Conservation (phyloP, 2,113 vertebrate genomes). For the Chlorodrepanis virens region DNA sequence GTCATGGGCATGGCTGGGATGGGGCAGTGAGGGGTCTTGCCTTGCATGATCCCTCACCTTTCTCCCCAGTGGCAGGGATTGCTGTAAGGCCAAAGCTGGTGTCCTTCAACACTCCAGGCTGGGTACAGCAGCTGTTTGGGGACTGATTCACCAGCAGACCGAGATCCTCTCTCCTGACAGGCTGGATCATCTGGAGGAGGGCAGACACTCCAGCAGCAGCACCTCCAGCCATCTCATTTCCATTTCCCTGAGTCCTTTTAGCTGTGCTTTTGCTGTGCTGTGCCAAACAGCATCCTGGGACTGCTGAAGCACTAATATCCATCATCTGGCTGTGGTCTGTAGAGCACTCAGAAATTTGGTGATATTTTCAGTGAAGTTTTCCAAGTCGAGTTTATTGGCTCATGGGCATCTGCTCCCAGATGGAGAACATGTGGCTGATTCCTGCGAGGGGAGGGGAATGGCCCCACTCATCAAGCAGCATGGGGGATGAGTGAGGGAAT, state of each 20-base stretch:
- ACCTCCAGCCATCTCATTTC: constrained; percentile 20
- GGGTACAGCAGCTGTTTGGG: not conserved
- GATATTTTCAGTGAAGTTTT: constrained; percentile 45
- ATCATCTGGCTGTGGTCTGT: not conserved
- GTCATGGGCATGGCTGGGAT: not conserved
- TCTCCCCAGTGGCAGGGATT: not conserved
- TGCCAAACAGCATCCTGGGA: not conserved
- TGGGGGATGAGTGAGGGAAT: constrained; percentile 24
- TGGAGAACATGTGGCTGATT: constrained; percentile 45
- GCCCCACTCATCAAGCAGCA: not conserved
- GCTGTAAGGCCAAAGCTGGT: not conserved
- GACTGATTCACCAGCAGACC: not conserved
- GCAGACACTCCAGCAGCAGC: not conserved
- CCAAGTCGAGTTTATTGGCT: constrained; percentile 46
- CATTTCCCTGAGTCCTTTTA: not conserved
- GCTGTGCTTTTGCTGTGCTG: not conserved
- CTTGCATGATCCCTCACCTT: not conserved
- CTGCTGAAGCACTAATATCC: constrained; percentile 23
- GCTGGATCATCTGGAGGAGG: not conserved
- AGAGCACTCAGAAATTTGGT: constrained; percentile 4
- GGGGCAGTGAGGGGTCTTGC: not conserved
- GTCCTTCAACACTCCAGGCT: not conserved
- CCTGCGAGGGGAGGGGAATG: not conserved
- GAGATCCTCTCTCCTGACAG: not conserved
- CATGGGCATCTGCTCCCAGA: constrained; percentile 46